A percentile compares a stretch with the other conserved stretches of the same genome.
Evolutionary conservation across 2,888 invertebrate genomes (phyloP).

Genomic region (Parelbella ahira): DNA sequence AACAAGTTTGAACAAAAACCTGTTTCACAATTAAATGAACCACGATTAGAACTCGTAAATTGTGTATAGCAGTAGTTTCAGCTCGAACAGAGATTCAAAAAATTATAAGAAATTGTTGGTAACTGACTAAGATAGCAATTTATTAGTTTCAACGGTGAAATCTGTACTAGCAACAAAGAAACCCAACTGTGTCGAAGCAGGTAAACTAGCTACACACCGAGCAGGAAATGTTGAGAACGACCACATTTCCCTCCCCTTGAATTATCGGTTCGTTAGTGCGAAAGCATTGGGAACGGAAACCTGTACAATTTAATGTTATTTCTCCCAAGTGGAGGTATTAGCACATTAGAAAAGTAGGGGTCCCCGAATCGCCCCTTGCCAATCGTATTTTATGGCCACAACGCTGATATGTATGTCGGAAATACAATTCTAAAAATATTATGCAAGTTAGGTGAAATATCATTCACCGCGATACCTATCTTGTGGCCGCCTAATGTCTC

Average conservation of each 20-base stretch:
- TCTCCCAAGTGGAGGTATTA: conserved; percentile 70
- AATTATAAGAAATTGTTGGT: too few species aligned
- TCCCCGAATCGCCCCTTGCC: conserved; percentile 28
- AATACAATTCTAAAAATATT: conserved; percentile 25
- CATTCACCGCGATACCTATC: too few species aligned
- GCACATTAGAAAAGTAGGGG: conserved; percentile 55
- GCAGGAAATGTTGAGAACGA: conserved; percentile 20
- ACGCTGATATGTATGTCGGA: conserved; percentile 14
- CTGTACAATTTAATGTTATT: conserved; percentile 67
- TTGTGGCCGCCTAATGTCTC: too few species aligned
- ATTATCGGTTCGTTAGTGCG: conserved; percentile 68
- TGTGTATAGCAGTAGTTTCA: too few species aligned
- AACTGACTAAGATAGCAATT: too few species aligned
- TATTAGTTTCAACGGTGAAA: too few species aligned
- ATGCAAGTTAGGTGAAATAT: conserved; percentile 24
- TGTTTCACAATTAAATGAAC: too few species aligned
- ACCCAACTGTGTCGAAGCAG: conserved; percentile 8
- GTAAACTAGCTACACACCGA: conserved; percentile 4
- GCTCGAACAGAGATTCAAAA: too few species aligned
- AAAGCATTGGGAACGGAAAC: conserved; percentile 49
- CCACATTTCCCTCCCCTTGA: conserved; percentile 46
- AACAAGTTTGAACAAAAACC: too few species aligned
- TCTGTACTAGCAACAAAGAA: too few species aligned
- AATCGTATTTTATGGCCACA: conserved; percentile 28
- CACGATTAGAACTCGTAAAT: too few species aligned